These are phyloP conservation scores for Vidua macroura DNA, from an alignment of 2,113 vertebrate genomes.

Conservation along the genomic window DNA sequence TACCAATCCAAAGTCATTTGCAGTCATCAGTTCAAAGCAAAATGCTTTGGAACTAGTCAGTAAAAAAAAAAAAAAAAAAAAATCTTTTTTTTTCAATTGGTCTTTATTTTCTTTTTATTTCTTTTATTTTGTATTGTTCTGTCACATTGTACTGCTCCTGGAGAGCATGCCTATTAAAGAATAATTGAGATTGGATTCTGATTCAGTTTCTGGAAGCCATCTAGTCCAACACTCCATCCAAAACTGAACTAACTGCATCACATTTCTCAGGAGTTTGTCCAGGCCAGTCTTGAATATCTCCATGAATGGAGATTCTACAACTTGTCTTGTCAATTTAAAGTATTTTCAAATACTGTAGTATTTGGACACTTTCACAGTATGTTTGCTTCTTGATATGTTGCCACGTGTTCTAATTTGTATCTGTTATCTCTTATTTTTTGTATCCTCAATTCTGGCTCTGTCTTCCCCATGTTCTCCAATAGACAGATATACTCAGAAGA, in stretches of 20 bases:
- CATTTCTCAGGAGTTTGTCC: background rate
- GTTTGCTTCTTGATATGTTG: background rate
- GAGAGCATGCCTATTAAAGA: background rate
- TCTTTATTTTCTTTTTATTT: background rate
- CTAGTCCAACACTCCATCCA: background rate
- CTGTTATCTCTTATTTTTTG: background rate
- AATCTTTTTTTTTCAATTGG: background rate
- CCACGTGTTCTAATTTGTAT: background rate
- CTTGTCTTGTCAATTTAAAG: background rate
- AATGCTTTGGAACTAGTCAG: background rate
- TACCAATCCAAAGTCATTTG: background rate
- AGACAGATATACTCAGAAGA: background rate
- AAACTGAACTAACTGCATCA: background rate
- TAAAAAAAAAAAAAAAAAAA: background rate
- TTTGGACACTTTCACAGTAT: background rate
- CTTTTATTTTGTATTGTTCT: background rate
- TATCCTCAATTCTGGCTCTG: background rate
- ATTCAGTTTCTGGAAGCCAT: background rate
- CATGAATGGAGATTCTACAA: background rate
- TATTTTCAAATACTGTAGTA: too few relatives aligned
- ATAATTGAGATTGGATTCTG: background rate
- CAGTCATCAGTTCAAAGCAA: background rate
- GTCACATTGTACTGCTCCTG: background rate
- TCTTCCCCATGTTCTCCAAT: background rate
- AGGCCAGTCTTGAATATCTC: background rate